These are phyloP conservation scores for Trogon melanurus DNA, from an alignment of 2,113 vertebrate genomes.

Conservation along the genomic window DNA sequence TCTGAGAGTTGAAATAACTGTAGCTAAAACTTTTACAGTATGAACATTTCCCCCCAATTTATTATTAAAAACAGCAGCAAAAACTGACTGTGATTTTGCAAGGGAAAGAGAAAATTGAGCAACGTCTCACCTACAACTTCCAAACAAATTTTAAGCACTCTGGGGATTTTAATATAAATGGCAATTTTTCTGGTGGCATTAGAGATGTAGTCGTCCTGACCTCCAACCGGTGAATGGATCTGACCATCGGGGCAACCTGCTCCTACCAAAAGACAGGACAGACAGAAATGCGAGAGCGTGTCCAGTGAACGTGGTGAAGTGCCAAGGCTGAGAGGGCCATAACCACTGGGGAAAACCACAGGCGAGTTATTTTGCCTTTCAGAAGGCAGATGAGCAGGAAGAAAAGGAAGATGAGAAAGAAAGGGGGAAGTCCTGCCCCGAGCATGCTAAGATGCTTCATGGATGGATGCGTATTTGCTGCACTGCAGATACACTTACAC, in stretches of 20 bases:
- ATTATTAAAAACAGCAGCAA: not conserved
- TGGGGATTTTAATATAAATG: not conserved
- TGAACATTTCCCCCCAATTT: not conserved
- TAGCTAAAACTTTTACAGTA: not conserved
- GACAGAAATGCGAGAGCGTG: not conserved
- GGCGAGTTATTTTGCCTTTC: not conserved
- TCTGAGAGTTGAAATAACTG: not conserved
- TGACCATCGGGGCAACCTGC: not conserved
- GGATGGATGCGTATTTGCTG: conserved; percentile 31
- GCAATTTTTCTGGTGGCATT: conserved; percentile 13
- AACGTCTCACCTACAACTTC: not conserved
- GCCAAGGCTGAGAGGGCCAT: not conserved
- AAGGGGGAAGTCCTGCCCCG: not conserved
- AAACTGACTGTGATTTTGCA: not conserved
- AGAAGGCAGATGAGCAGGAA: not conserved
- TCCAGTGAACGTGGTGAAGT: not conserved
- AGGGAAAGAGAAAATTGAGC: not conserved
- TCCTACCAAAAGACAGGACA: not conserved
- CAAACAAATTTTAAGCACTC: conserved; percentile 1
- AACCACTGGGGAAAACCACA: not conserved
- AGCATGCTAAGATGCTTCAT: not conserved
- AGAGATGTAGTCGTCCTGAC: not conserved
- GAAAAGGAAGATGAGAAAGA: not conserved
- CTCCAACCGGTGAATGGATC: not conserved
- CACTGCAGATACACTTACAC: conserved; percentile 44